Evolutionary conservation across 1,140 invertebrate species (phyloP).

Genomic region (Octopus sinensis): DNA sequence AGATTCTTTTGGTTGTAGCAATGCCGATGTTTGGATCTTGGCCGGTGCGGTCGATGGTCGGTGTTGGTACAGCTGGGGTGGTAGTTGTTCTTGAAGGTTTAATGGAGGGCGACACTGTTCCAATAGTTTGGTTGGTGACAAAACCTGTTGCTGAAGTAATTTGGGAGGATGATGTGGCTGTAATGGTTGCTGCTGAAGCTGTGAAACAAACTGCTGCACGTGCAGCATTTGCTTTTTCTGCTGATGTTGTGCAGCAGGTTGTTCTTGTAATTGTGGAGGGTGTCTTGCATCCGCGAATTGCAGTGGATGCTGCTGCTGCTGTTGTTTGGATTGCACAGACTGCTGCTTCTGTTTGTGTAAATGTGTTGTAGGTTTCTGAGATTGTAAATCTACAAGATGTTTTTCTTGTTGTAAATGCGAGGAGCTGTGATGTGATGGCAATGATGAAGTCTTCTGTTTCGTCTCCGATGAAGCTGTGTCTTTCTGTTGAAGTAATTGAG

Average conservation of each 20-base stretch:
- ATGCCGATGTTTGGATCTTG: not conserved
- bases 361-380: not conserved
- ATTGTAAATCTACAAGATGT: not conserved
- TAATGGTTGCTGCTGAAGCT: not conserved
- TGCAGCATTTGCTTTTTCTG: not conserved
- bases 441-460: not conserved
- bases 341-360: not conserved
- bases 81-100: not conserved
- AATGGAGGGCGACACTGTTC: not conserved
- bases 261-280: not conserved
- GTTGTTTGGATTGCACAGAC: not conserved
- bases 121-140: not conserved
- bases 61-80: not conserved
- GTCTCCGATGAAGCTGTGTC: not conserved
- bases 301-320: not conserved
- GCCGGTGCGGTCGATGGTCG: not conserved
- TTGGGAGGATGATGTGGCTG: not conserved
- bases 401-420: not conserved
- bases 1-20: not conserved
- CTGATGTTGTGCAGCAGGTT: not conserved
- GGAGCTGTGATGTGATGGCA: not conserved
- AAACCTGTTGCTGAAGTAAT: not conserved
- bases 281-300: not conserved
- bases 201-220: not conserved
- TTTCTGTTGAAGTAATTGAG: not conserved